A percentile compares a stretch with the other conserved stretches of the same genome.
Evolutionary conservation across 2,888 invertebrate genomes (phyloP).

Genomic region (Xylocampa areola): DNA sequence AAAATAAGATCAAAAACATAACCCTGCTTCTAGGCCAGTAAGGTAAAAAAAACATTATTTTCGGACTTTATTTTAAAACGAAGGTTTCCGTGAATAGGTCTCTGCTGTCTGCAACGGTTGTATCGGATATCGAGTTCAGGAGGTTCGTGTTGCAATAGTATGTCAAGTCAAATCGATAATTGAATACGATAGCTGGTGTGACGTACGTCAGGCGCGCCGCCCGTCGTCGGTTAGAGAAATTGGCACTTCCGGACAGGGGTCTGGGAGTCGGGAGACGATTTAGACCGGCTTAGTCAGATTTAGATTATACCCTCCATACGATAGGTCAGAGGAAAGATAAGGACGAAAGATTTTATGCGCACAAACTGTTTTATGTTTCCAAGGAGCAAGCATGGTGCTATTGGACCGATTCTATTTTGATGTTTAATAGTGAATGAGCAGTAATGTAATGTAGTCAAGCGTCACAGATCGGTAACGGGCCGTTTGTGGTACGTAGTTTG

Average conservation of each 20-base stretch:
- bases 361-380: neutral
- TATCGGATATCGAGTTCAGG: conserved; percentile 39
- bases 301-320: conserved; percentile 26
- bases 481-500: conserved; percentile 79
- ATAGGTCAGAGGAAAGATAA: conserved; percentile 7
- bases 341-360: neutral
- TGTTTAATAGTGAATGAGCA: conserved; percentile 40
- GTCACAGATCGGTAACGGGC: conserved; percentile 71
- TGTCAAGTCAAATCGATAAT: conserved; percentile 73
- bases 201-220: conserved; percentile 65
- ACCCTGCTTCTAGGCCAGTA: too few species aligned
- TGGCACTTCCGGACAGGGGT: conserved; percentile 78
- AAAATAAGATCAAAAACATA: too few species aligned
- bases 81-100: conserved; percentile 10
- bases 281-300: conserved; percentile 48
- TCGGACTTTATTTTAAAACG: conserved; percentile 5
- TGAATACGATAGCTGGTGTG: conserved; percentile 72
- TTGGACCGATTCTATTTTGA: conserved; percentile 27
- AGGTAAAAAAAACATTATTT: too few species aligned
- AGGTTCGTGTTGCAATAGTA: conserved; percentile 57
- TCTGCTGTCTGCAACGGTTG: conserved; percentile 19
- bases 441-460: conserved; percentile 53
- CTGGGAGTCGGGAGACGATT: conserved; percentile 62
- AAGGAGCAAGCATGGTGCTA: neutral
- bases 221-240: conserved; percentile 70